Evolutionary conservation across 2,888 invertebrate genomes (phyloP).

Genomic region (Cantharis rufa): DNA sequence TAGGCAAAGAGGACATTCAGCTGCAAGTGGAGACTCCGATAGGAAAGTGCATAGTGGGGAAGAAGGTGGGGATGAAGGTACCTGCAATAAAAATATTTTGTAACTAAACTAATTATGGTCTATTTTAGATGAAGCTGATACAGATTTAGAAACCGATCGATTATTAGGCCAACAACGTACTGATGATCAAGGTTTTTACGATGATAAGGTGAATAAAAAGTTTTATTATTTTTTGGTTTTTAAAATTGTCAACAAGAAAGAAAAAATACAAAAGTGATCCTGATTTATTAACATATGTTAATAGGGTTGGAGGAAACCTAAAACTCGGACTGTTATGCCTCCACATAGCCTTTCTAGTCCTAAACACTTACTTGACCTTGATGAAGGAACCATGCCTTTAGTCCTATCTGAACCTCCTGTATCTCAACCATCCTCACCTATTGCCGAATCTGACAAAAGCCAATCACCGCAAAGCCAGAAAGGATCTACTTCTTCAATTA

Average conservation of each 20-base stretch:
- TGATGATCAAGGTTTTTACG: slow-evolving; percentile 91
- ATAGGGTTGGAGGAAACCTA: slow-evolving; percentile 80
- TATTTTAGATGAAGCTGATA: slow-evolving; percentile 82
- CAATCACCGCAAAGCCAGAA: slow-evolving; percentile 58
- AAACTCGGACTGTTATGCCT: slow-evolving; percentile 77
- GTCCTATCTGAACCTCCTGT: slow-evolving; percentile 51
- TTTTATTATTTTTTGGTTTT: slow-evolving; percentile 1
- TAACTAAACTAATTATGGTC: not conserved
- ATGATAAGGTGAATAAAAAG: slow-evolving; percentile 71
- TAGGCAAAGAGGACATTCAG: slow-evolving; percentile 62
- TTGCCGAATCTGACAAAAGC: slow-evolving; percentile 60
- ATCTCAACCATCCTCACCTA: slow-evolving; percentile 56
- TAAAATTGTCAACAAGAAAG: slow-evolving; percentile 1
- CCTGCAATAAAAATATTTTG: not conserved
- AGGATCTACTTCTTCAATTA: slow-evolving; percentile 59
- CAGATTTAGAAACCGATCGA: slow-evolving; percentile 96
- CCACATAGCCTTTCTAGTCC: slow-evolving; percentile 60
- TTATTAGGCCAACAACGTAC: slow-evolving; percentile 91
- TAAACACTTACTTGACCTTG: slow-evolving; percentile 58
- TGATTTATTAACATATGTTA: slow-evolving; percentile 45
- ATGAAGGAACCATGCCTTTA: slow-evolving; percentile 53
- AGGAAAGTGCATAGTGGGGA: slow-evolving; percentile 71
- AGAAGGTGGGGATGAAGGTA: slow-evolving; percentile 60
- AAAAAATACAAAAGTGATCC: slow-evolving; percentile 23
- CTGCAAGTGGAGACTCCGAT: slow-evolving; percentile 64